These are phyloP conservation scores for Oscheius sp. DNA, from an alignment of 2,888 invertebrate species.

Conservation along the genomic window DNA sequence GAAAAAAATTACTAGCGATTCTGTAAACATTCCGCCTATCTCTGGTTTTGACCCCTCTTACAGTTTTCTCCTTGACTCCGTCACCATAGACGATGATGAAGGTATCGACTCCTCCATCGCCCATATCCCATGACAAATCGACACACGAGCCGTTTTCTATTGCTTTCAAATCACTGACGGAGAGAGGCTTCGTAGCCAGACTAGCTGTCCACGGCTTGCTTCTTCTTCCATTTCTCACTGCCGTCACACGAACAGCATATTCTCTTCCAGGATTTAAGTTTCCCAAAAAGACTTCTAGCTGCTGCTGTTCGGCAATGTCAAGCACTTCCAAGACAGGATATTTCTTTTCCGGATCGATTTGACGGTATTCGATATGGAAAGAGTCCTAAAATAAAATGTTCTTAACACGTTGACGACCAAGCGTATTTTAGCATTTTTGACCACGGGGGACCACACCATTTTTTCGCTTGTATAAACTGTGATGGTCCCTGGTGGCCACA, in stretches of 20 bases:
- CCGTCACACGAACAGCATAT: constrained; percentile 62
- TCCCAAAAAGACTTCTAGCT: constrained; percentile 63
- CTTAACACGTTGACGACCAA: constrained; percentile 47
- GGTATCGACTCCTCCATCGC: constrained; percentile 24
- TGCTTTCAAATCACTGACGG: constrained; percentile 48
- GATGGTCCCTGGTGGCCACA: no score
- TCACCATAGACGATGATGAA: constrained; percentile 19
- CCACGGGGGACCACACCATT: no score
- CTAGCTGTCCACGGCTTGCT: constrained; percentile 64
- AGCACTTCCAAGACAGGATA: constrained; percentile 66
- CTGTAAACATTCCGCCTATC: background rate
- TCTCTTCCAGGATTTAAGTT: constrained; percentile 67
- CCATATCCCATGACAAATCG: constrained; percentile 53
- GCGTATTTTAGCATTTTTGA: no score
- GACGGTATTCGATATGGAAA: constrained; percentile 60
- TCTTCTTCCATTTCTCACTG: constrained; percentile 62
- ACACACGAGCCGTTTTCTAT: constrained; percentile 61
- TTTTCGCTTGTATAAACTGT: no score
- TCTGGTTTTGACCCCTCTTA: background rate
- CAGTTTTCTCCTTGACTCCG: constrained; percentile 9
- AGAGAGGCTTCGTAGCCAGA: constrained; percentile 59
- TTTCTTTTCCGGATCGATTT: constrained; percentile 64
- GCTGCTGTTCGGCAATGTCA: constrained; percentile 64
- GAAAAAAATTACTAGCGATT: no score
- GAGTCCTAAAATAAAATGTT: constrained; percentile 48